Evolutionary conservation across 2,797 vertebrate species (phyloP), one percentile per base, ranked within the genome.

Genomic region (Pangasius larnaudii): DNA sequence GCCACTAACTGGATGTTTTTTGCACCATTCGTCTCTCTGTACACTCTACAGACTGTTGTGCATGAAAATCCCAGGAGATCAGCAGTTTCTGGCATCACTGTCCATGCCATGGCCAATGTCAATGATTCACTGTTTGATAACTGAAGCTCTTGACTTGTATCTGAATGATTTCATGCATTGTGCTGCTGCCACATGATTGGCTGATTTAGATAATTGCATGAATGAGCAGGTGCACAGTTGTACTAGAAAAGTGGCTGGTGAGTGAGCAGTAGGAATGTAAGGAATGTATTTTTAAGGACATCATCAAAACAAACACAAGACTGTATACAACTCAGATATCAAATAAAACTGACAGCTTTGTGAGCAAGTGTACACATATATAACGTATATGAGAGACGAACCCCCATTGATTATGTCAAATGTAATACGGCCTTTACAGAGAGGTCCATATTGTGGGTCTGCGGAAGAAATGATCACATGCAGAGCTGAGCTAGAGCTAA

Each of bases 231-330:
- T 39, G 10, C 39, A 71, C 1, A 71, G 10, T 1, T 33, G 75
- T 33, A 8, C 51, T 78, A 56, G 56, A 33, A 78, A 78, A 56
- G 51, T 33, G 75, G 51, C 3, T 18, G 30, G 16, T 22, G 16
- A 36, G n/a, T 89, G 51, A 78, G 8, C 9, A 18, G 16, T 19
- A 85, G 42, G n/a, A 67, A 63, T 65, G 27, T 27, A 16, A 24
- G 39, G 61, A 63, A 58, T 19, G 49, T n/a, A 27, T 14, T 10
- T 59, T 67, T 27, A 18, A 27, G 10, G 49, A 90, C 69, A 89
- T 65, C 42, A 30, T 59, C 67, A 83, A 69, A 80, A n/a, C 56
- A 59, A 46, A 46, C 18, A 36, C 7, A 65, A 11, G n/a, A 63
- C 63, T 67, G 65, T 67, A 16, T 33, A 67, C 33, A 36, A 39